phyloP scores from a whole-genome alignment of 2,113 vertebrate genomes.

The Epinephelus moara region DNA sequence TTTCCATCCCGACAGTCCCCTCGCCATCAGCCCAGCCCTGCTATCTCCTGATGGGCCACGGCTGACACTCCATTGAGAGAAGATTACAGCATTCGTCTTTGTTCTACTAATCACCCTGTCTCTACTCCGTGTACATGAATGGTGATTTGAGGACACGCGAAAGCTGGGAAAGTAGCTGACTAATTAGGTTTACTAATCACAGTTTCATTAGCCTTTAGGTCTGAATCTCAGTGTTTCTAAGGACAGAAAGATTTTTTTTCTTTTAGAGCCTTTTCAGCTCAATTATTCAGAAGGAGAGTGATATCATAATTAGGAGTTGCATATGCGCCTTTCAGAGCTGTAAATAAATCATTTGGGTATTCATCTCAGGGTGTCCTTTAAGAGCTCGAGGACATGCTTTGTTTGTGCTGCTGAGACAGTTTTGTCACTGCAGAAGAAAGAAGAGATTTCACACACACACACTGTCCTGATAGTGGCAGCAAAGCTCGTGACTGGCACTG shows the following conservation, averaged over 20 bases:
- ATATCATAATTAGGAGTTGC: constrained; percentile 65
- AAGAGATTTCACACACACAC: not conserved
- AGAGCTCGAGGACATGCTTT: constrained; percentile 59
- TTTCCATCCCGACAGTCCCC: constrained; percentile 16
- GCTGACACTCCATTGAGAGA: constrained; percentile 61
- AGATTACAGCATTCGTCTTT: constrained; percentile 75
- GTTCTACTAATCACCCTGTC: constrained; percentile 73
- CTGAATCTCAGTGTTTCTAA: constrained; percentile 28
- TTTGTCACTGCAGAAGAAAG: constrained; percentile 19
- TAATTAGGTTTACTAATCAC: constrained; percentile 84
- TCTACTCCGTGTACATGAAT: constrained; percentile 69
- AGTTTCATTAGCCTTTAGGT: constrained; percentile 71
- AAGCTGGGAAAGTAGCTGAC: constrained; percentile 60
- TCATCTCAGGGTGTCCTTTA: constrained; percentile 54
- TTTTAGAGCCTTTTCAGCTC: constrained; percentile 43
- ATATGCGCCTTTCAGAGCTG: constrained; percentile 44
- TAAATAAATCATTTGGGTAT: constrained; percentile 74
- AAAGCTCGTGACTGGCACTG: not conserved
- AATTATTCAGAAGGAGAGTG: constrained; percentile 64
- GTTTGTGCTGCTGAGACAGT: constrained; percentile 33
- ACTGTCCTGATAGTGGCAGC: constrained; percentile 17
- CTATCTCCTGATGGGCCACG: constrained; percentile 58
- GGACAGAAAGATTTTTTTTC: constrained; percentile 24
- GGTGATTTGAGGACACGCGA: constrained; percentile 53
- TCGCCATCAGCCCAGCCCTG: constrained; percentile 38